Base-by-base conservation (phyloP, 2,888 invertebrate species). In the Lamellibrachia columna region DNA sequence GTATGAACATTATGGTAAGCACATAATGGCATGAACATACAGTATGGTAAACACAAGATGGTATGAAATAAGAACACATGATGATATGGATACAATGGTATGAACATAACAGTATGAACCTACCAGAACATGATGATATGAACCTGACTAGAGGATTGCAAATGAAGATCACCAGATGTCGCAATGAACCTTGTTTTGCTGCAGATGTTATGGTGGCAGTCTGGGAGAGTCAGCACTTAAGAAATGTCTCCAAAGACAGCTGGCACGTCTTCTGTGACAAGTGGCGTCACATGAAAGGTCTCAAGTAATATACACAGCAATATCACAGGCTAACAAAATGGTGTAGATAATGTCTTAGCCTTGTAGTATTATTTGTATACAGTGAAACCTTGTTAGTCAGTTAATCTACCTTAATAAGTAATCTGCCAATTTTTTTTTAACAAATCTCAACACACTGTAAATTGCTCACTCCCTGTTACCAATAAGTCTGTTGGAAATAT, bases 231-330 rank as follows among this genome's bases (percentile, higher is more conserved):
- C n/a, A 75, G 60, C 15, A 15, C 4, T 1, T 15, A 75, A 40
- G 40, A 40, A 75, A 6, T 75, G 75, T 75, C 11, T 22, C 22
- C 3, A 75, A 11, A 15, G 22, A 75, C 75, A 75, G 75, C 75
- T 75, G 75, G 75, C 75, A 75, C n/a, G 75, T 75, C 75, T 75
- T 75, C 75, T 75, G 75, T 75, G 75, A 75, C 75, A 75, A 75
- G 75, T 75, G n/a, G 75, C n/a, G 75, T 75, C 75, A 75, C 75
- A 22, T 75, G 6, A 75, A 75, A 75, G 15, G 75, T 75, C 22
- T 22, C 75, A 75, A n/a, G 75, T 22, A 40, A 40, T 40, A 40
- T 40, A 40, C 40, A 1, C 40, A 40, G 40, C 40, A 40, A 40
- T 40, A 40, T 40, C 40, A 40, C 40, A 40, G 40, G 40, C 40